Base-by-base conservation (phyloP, 2,888 invertebrate genomes). In the Phlogophora meticulosa region DNA sequence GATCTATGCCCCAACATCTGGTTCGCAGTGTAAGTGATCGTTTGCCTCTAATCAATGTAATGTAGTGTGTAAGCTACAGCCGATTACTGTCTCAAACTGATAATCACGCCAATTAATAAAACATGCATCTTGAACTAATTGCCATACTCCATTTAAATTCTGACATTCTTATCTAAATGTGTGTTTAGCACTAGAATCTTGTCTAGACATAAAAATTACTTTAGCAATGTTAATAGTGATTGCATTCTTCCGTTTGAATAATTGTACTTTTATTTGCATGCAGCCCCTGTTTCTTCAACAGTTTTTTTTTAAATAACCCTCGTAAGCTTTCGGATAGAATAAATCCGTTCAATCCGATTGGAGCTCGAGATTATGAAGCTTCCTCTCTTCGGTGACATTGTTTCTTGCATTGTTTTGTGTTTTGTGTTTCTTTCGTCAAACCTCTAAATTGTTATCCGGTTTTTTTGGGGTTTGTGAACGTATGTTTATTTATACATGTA, bases 321-420 rank as follows among this genome's bases (percentile, higher is more conserved):
- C 60, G n/a, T 52, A 34, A 46, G 46, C 46, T 63, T 51, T 62
- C 0, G 17, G 42, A 46, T 56, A 7, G 10, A 48, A 22, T 45
- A 46, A 68, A 74, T 77, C 56, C 11, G 22, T 42, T 43, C 42
- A 46, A 74, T 74, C 78, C 40, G 64, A 77, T 74, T 64, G n/a
- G 13, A 34, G 45, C 11, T 59, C 45, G 59, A 43, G 4, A 66
- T 66, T 22, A 2, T 52, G 43, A 52, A 52, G 7, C 36, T 56
- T 28, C 1, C 17, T 36, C 20, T 17, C 22, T 53, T 55, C 2
- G 56, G 20, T 24, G 15, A 2, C 7, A 0, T 45, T 40, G 13
- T 59, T 56, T 42, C 20, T 22, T 53, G n/a, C 10, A 22, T 53
- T 43, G 10, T 24, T 5, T 0, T n/a, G 0, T 22, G 2, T 13